Base-by-base conservation (phyloP, 23 tunicate genomes). In the Clavelina lepadiformis region DNA sequence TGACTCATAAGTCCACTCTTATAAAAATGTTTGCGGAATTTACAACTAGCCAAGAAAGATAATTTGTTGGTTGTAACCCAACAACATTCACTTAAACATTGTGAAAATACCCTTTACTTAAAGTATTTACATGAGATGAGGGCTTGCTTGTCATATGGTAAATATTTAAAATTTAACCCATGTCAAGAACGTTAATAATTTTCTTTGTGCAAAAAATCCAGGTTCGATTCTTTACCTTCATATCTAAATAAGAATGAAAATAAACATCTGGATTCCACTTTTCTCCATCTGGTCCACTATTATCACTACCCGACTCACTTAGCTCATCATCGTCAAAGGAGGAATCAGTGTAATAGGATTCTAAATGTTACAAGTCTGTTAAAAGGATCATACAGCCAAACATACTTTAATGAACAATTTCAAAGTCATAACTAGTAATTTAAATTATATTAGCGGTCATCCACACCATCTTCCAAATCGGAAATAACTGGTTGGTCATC, bases 1-100 rank as follows among this genome's bases (percentile, higher is more conserved):
- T 88, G 96, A 73, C 69, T 68, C 72, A 79, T 79, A 8, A 88
- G 22, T 11, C 96, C 96, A 0, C 96, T 78, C 96, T 88, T 72
- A 1, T 32, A 50, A 36, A 49, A 77, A 11, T 19, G 19, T 41
- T 65, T 0, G 25, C 20, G 20, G 28, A 19, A 41, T 65, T 20
- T 46, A 41, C 11, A 8, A 41, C 11, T 8, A 41, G 49, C 49
- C 49, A 41, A 11, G 15, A 41, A 41, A 11, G 15, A 41, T 41
- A 15, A 11, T 41, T 41, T 41, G 49, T 41, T 11, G 49, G 49
- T 41, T 8, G 49, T 11, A 41, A 41, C 15, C 15, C 49, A 11
- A 41, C 11, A 41, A 41, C 15, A 41, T 11, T 41, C 49, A 11
- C 15, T 41, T 8, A 41, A 41, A 8, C n/a, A n/a, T n/a, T n/a